These are phyloP conservation scores for Alauda arvensis DNA, from an alignment of 2,797 vertebrate genomes.

Conservation along the genomic window DNA sequence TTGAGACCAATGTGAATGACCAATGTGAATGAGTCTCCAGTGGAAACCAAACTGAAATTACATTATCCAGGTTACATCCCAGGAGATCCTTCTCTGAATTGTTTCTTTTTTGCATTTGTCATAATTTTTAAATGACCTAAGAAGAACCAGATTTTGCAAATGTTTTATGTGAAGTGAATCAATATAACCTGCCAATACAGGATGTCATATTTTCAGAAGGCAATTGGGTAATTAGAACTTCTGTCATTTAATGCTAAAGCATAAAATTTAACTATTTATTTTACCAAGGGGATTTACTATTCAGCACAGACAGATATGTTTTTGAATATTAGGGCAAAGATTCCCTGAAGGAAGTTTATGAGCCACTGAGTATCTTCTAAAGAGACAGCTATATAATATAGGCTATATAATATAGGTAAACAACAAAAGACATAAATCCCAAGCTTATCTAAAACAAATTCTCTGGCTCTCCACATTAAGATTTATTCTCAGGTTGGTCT, in stretches of 20 bases:
- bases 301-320: not conserved
- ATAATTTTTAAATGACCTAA: not conserved
- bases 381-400: not conserved
- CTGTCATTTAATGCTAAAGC: not conserved
- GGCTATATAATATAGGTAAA: conserved; percentile 3
- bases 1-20: not conserved
- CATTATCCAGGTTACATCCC: not conserved
- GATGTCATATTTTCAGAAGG: not conserved
- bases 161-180: not conserved
- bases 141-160: not conserved
- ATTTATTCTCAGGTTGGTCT: not conserved
- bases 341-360: conserved; percentile 32
- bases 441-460: not conserved
- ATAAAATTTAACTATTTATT: not conserved
- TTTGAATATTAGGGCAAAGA: conserved; percentile 36
- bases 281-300: not conserved
- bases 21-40: not conserved
- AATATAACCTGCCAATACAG: not conserved
- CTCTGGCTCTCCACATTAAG: not conserved
- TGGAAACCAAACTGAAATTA: not conserved
- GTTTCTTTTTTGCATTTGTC: not conserved
- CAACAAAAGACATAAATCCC: not conserved
- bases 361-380: not conserved
- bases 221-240: not conserved
- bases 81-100: not conserved